These are phyloP conservation scores for Plebejus melissa DNA, from an alignment of 2,888 invertebrate genomes.

Conservation along the genomic window DNA sequence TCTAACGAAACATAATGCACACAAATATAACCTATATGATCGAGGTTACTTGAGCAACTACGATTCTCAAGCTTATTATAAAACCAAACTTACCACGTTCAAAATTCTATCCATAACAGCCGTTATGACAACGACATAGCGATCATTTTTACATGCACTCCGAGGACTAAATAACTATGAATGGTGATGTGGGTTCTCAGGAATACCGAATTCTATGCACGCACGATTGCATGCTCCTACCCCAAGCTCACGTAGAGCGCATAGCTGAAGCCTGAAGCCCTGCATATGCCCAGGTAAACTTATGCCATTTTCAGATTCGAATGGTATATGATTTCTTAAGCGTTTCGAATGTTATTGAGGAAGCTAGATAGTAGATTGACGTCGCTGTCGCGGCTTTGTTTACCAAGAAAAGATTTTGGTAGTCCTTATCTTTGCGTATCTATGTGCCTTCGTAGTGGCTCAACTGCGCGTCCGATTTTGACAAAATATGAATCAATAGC, in stretches of 20 bases:
- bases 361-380: too few species aligned
- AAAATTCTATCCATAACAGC: background rate
- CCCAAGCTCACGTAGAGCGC: conserved; percentile 1
- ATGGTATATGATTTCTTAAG: conserved; percentile 12
- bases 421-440: too few species aligned
- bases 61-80: background rate
- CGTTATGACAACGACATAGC: background rate
- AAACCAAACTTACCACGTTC: background rate
- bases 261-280: conserved; percentile 3
- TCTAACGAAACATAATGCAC: too few species aligned
- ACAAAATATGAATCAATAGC: too few species aligned
- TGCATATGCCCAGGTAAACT: conserved; percentile 13
- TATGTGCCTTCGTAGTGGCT: too few species aligned
- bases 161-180: background rate
- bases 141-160: background rate
- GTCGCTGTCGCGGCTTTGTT: too few species aligned
- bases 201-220: conserved; percentile 9
- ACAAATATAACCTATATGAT: too few species aligned
- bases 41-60: background rate
- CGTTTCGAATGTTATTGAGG: background rate
- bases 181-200: background rate
- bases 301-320: conserved; percentile 3
- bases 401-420: too few species aligned
- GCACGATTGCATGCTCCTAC: conserved; percentile 4
- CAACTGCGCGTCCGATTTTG: too few species aligned